Evolutionary conservation across 1,140 invertebrate species (phyloP), one percentile per base, ranked within the genome.

Genomic region (Elysia chlorotica): DNA sequence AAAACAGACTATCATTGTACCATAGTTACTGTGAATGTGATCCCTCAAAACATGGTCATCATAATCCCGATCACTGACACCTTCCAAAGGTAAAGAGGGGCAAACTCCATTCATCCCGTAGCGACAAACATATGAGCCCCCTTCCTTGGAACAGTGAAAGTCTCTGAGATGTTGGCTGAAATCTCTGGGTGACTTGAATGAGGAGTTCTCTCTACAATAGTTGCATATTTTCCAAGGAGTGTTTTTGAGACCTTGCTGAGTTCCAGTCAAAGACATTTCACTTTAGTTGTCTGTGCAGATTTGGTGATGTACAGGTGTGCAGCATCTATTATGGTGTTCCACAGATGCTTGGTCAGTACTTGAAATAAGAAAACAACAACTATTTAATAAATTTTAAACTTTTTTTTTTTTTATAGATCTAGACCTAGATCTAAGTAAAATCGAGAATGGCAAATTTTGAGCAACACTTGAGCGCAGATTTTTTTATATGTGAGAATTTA

Each of bases 51-150:
- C 92, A 85, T 96, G 95, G 75, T 92, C 92, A 89, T 96, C 92
- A 86, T 96, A 96, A 87, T 96, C 95, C 59, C 92, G 91, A 88
- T 95, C 94, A 77, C 92, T 93, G 66, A 96, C 93, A 76, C 95
- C 95, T 87, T 96, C 94, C 82, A 96, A 88, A 2, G 95, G 95
- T 72, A 96, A 87, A 63, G 93, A 93, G 35, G 92, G 91, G 84
- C 95, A 97, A 14, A 96, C 93, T 23, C 91, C 91, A 88, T 96
- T 96, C 81, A 93, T 91, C 31, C 95, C 95, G 91, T 96, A 96
- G 79, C 92, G 92, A 85, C 95, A 97, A 14, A 96, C 91, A 86
- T 92, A 94, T 5, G 94, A 95, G 41, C 94, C 94, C 75, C 95
- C 95, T 88, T 96, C 95, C 79, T 92, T 92, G 5, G 92, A 92